Evolutionary conservation across 2,113 vertebrate species (phyloP).

Genomic region (Polypterus senegalus): DNA sequence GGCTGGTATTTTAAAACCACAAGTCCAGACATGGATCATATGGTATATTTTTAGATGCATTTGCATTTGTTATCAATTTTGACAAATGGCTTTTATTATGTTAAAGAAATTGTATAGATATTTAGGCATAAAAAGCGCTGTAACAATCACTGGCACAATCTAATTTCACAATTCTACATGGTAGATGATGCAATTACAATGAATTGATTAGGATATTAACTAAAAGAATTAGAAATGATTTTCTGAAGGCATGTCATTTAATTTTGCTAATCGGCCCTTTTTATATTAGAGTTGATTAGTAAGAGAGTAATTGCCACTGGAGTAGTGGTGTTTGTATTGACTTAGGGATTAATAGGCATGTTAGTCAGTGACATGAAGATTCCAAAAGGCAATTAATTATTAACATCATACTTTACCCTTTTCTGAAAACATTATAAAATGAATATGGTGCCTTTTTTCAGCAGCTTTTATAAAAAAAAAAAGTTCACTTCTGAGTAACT

Average conservation of each 20-base stretch:
- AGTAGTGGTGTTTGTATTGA: conserved; percentile 43
- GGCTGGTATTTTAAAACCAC: too few species aligned
- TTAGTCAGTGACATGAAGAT: conserved; percentile 5
- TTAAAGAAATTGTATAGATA: conserved; percentile 30
- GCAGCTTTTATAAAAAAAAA: too few species aligned
- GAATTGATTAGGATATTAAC: conserved; percentile 85
- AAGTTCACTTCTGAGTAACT: too few species aligned
- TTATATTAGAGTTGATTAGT: conserved; percentile 15
- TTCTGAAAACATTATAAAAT: too few species aligned
- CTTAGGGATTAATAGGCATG: conserved; percentile 35
- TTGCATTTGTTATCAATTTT: too few species aligned
- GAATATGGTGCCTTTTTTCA: too few species aligned
- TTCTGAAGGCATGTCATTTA: conserved; percentile 40
- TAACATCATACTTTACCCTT: not conserved
- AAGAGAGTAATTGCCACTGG: conserved; percentile 37
- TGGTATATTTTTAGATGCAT: too few species aligned
- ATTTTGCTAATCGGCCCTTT: conserved; percentile 40
- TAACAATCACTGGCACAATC: conserved; percentile 82
- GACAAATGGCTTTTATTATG: conserved; percentile 35
- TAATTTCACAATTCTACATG: conserved; percentile 69
- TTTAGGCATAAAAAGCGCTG: conserved; percentile 66
- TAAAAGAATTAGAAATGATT: conserved; percentile 94
- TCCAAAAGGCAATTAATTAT: conserved; percentile 9
- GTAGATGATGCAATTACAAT: conserved; percentile 78
- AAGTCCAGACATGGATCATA: too few species aligned